phyloP scores from a whole-genome alignment of 2,113 vertebrate species.

The Todiramphus chloris region DNA sequence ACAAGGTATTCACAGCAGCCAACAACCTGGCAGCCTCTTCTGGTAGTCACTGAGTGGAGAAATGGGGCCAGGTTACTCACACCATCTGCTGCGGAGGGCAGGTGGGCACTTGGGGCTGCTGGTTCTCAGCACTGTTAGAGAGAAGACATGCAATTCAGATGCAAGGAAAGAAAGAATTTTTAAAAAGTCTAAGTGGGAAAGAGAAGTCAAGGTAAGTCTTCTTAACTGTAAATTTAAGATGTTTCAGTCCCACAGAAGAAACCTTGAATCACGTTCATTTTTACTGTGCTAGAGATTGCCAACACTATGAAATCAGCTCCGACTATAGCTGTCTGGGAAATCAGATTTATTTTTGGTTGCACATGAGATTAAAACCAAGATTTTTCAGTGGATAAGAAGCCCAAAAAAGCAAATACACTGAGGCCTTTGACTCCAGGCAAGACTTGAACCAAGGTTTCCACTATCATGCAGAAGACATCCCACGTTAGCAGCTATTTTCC shows the following conservation, averaged over 20 bases:
- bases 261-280: background rate
- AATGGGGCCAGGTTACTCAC: background rate
- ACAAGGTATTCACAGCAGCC: background rate
- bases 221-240: background rate
- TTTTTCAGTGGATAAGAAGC: background rate
- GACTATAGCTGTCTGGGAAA: background rate
- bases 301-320: background rate
- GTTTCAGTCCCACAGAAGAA: background rate
- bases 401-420: background rate
- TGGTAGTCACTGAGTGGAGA: background rate
- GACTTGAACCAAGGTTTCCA: background rate
- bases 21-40: slow-evolving; percentile 8
- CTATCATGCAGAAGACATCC: background rate
- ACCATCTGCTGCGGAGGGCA: slow-evolving; percentile 36
- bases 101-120: background rate
- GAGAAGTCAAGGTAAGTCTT: background rate
- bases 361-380: background rate
- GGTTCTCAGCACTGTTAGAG: background rate
- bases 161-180: background rate
- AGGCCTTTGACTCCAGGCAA: background rate
- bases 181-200: background rate
- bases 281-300: background rate
- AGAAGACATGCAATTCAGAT: background rate
- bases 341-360: background rate
- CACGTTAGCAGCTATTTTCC: background rate